Conservation (phyloP, 2,888 invertebrate species). For the Exephanes ischioxanthus region DNA sequence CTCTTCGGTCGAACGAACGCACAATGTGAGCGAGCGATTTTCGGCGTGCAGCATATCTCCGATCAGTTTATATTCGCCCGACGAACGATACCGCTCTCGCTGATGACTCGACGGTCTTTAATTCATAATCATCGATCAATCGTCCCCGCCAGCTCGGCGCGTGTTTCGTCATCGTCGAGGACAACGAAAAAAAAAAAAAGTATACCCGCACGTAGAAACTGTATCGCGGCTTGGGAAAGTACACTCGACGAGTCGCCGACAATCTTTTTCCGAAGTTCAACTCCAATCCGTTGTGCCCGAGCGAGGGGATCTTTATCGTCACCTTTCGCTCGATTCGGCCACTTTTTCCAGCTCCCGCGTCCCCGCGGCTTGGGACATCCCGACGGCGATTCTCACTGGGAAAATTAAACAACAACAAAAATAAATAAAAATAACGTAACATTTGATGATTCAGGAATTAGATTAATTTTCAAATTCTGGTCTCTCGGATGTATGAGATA, state of each 20-base stretch:
- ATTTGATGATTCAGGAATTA: too few species aligned
- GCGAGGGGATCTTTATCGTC: too few species aligned
- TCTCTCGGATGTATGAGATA: too few species aligned
- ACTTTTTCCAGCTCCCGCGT: background rate
- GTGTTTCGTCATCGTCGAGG: background rate
- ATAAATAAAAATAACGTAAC: too few species aligned
- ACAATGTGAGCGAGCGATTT: slow-evolving; percentile 16
- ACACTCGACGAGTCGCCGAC: background rate
- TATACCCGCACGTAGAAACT: background rate
- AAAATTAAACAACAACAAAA: too few species aligned
- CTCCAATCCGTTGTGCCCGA: too few species aligned
- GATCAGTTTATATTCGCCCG: slow-evolving; percentile 7
- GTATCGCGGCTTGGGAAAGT: background rate
- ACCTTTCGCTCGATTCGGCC: background rate
- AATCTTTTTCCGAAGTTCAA: background rate
- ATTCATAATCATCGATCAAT: background rate
- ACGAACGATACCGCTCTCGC: slow-evolving; percentile 1
- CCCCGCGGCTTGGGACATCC: too few species aligned
- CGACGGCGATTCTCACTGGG: too few species aligned
- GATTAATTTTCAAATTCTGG: too few species aligned
- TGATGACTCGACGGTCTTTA: background rate
- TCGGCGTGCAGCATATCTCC: slow-evolving; percentile 30
- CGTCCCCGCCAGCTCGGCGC: background rate
- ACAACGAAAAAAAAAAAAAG: background rate
- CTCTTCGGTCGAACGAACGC: slow-evolving; percentile 45